A percentile compares a stretch with the other conserved stretches of the same genome.
Conservation (phyloP, 2,113 vertebrate species). For the Apodemus sylvaticus region DNA sequence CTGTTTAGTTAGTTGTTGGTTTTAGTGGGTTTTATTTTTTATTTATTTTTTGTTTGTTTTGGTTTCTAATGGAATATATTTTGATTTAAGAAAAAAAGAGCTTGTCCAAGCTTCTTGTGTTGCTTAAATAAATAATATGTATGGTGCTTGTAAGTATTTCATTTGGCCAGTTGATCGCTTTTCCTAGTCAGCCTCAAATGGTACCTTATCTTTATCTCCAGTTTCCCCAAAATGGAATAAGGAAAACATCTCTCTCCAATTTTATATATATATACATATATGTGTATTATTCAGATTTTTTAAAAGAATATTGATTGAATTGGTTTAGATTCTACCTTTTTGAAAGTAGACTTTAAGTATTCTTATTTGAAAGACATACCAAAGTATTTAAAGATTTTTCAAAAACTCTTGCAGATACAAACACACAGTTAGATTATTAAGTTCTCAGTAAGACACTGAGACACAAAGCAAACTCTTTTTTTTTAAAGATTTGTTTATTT, state of each 20-base stretch:
- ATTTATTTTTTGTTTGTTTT: not conserved
- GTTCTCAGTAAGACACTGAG: not conserved
- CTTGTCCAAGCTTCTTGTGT: not conserved
- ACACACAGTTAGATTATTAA: not conserved
- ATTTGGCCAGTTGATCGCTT: not conserved
- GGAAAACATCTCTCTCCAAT: not conserved
- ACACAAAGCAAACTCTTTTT: too few species aligned
- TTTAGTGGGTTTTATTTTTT: not conserved
- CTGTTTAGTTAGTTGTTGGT: not conserved
- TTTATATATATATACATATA: not conserved
- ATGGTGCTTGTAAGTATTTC: not conserved
- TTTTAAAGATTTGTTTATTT: too few species aligned
- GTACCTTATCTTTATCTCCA: not conserved
- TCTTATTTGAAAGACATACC: not conserved
- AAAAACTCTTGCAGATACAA: not conserved
- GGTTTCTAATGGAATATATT: not conserved
- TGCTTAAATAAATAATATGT: not conserved
- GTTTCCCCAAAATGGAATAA: not conserved
- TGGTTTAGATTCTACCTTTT: not conserved
- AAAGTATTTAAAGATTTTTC: not conserved
- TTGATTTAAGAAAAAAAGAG: not conserved
- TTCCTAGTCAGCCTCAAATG: not conserved
- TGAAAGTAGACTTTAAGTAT: not conserved
- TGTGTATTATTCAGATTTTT: not conserved
- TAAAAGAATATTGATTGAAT: not conserved